Base-by-base conservation (phyloP, 2,888 invertebrate genomes). In the Sisyra nigra region DNA sequence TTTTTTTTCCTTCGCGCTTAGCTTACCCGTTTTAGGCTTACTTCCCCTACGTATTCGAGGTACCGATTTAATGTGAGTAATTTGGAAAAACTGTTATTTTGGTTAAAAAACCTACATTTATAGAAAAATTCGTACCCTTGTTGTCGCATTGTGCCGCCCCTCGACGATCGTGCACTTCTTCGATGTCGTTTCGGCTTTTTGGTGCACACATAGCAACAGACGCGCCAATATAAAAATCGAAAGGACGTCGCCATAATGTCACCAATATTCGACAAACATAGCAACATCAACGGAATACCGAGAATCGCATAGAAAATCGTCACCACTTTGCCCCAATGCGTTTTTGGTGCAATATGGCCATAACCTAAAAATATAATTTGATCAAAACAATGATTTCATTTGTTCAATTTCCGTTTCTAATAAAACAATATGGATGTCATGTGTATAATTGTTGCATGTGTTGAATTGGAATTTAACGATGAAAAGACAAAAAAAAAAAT, bases 271-370 rank as follows among this genome's bases (percentile, higher is more conserved):
- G 92, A 91, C 49, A 94, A 72, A 54, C 93, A 94, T 13, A 94
- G 73, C 53, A 94, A 72, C 91, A 94, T 93, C 50, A 94, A 68
- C 0, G 94, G 94, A 52, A 94, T 94, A 38, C 88, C 94, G 49
- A 93, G 71, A 57, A 94, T 92, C 17, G 93, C 93, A 65, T 94
- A 94, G 60, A 94, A 83, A 55, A 94, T 93, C 10, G 94, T 94
- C 50, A 89, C 84, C 50, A 93, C 84, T 64, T 93, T 93, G 34
- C 94, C 94, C 58, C 83, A 82, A 54, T 83, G 78, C 0, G 94
- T 94, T 67, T 89, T 91, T 1, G 93, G 93, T 0, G 92, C 84
- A 47, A 93, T 91, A 62, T 94, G 91, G 6, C 93, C 94, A 62
- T 93, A 94, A 31, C 93, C 92, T 92, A 61, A 18, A 61, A 59